Evolutionary conservation across 2,888 invertebrate species (phyloP), one percentile per base, ranked within the genome.

Genomic region (Tupiocoris notatus): DNA sequence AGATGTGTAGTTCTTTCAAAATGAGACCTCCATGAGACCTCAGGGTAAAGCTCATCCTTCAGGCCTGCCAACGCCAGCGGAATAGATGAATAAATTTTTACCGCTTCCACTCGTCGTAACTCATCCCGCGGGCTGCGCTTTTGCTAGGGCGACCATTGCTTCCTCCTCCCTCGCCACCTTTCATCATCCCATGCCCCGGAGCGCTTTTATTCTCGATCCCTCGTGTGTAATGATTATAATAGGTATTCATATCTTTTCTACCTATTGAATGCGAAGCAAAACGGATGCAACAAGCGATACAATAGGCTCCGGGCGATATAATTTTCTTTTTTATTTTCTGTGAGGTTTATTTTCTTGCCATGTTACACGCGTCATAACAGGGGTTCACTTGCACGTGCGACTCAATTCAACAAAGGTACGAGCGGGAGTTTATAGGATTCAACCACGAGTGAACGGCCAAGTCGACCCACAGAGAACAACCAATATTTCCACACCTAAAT

Each of bases 61-160:
- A 67, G 56, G 2, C 21, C 67, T 67, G 67, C 67, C 67, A 67
- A 21, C 67, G 22, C 67, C 67, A 67, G 67, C 67, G 57, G 67
- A 67, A 67, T 67, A 57, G 67, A 67, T 67, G 67, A 67, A 67
- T 67, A 67, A 67, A 67, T 67, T 67, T 67, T 67, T 22, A 67
- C 21, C 57, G 24, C 39, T 17, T 39, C 64, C 22, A 23, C 23
- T 39, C 25, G 1, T 20, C 65, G 18, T 65, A 39, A 25, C 25
- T 18, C 25, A 65, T 39, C 20, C 65, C 18, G n/a, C n/a, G n/a
- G n/a, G n/a, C n/a, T n/a, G n/a, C n/a, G 9, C 39, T 65, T 24
- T 65, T 25, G 39, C 39, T 65, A 65, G 20, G 6, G 25, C 39
- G 0, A 20, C 39, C 65, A 24, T 65, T 65, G 25, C 20, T 17